These are phyloP conservation scores for Noctua janthe DNA, from an alignment of 2,888 invertebrate species.

Conservation along the genomic window DNA sequence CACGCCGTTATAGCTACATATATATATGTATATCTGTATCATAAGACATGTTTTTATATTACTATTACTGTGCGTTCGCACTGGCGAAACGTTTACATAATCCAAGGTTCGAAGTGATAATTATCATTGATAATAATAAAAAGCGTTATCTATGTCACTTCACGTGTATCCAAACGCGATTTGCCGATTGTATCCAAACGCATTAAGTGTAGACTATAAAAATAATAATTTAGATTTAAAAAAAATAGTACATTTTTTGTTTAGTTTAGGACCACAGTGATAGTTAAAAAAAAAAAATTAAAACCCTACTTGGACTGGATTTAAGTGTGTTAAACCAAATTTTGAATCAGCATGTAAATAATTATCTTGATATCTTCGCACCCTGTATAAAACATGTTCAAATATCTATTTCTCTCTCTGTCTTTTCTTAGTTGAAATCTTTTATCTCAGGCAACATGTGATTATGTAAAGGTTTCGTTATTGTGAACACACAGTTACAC, in stretches of 20 bases:
- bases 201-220: no score
- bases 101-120: background rate
- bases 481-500: conserved; percentile 5
- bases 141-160: background rate
- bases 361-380: background rate
- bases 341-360: background rate
- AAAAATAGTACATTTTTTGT: background rate
- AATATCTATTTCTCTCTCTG: background rate
- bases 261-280: background rate
- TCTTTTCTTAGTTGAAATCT: background rate
- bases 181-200: background rate
- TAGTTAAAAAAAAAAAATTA: background rate
- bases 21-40: conserved; percentile 58
- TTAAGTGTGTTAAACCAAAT: no score
- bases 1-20: conserved; percentile 37
- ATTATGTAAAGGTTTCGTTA: background rate
- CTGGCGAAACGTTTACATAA: background rate
- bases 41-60: conserved; percentile 59
- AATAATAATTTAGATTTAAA: background rate
- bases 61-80: conserved; percentile 9
- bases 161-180: background rate
- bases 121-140: background rate
- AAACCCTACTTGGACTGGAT: background rate
- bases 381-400: background rate
- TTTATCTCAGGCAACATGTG: background rate